A percentile compares a stretch with the other conserved stretches of the same genome.
Evolutionary conservation across 2,888 invertebrate genomes (phyloP).

Genomic region (Phortica magna): DNA sequence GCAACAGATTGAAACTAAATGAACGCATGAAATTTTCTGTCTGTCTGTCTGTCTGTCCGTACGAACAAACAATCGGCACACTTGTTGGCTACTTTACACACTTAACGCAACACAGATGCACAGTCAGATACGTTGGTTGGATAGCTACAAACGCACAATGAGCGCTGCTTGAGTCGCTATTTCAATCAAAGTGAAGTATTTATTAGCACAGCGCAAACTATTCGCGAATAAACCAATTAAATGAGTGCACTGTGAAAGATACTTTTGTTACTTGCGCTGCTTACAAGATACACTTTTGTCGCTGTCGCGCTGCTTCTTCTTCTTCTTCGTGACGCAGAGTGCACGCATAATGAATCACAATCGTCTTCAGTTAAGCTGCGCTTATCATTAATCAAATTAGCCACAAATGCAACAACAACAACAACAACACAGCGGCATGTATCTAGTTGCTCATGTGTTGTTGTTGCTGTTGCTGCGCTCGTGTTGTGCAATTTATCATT

Average conservation of each 20-base stretch:
- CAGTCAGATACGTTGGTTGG: too few species aligned
- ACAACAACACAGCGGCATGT: slow-evolving; percentile 48
- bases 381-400: slow-evolving; percentile 75
- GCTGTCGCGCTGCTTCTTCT: not conserved
- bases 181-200: slow-evolving; percentile 32
- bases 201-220: slow-evolving; percentile 10
- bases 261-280: not conserved
- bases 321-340: slow-evolving; percentile 43
- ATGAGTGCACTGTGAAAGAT: not conserved
- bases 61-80: slow-evolving; percentile 19
- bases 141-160: slow-evolving; percentile 9
- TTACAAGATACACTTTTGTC: not conserved
- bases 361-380: slow-evolving; percentile 71
- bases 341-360: slow-evolving; percentile 74
- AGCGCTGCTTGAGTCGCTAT: not conserved
- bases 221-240: slow-evolving; percentile 32
- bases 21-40: slow-evolving; percentile 30
- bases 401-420: slow-evolving; percentile 36
- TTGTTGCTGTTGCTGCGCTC: slow-evolving; percentile 15
- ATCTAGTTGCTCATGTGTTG: slow-evolving; percentile 42
- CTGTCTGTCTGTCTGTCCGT: slow-evolving; percentile 2
- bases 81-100: slow-evolving; percentile 21
- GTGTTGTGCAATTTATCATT: slow-evolving; percentile 35
- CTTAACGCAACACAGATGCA: not conserved
- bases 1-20: slow-evolving; percentile 50